Evolutionary conservation across 37 sponge, comb jelly and placozoan species (phyloP).

Genomic region (Eunapius fragilis): DNA sequence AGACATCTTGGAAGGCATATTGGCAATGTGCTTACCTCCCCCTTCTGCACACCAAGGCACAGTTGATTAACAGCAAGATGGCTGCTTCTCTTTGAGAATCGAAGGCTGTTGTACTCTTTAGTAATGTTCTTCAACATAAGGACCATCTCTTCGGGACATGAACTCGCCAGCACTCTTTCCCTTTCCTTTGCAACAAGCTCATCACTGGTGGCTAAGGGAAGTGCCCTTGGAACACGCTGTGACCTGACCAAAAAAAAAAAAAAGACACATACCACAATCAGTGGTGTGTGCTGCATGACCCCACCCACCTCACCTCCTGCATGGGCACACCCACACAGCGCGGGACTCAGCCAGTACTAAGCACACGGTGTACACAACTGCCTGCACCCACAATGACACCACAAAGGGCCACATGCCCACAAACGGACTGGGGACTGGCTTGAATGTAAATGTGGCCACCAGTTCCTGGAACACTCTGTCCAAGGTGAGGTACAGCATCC

Average conservation of each 20-base stretch:
- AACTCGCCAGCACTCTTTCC: slow-evolving; percentile 18
- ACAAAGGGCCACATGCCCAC: slow-evolving; percentile 32
- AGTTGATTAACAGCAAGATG: slow-evolving; percentile 75
- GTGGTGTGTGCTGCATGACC: too few species aligned
- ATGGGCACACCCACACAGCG: not conserved
- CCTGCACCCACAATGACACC: slow-evolving; percentile 36
- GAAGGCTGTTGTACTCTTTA: slow-evolving; percentile 40
- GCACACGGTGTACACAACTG: slow-evolving; percentile 14
- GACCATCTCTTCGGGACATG: slow-evolving; percentile 10
- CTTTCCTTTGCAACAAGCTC: slow-evolving; percentile 60
- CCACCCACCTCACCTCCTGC: not conserved
- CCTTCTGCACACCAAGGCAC: slow-evolving; percentile 59
- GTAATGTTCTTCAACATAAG: slow-evolving; percentile 45
- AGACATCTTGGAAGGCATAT: too few species aligned
- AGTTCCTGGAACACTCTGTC: slow-evolving; percentile 13
- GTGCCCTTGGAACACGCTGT: not conserved
- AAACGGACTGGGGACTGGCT: not conserved
- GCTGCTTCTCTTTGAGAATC: not conserved
- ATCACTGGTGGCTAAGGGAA: slow-evolving; percentile 16
- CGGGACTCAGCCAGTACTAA: slow-evolving; percentile 8
- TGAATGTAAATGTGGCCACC: not conserved
- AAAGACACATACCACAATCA: too few species aligned
- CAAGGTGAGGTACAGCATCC: slow-evolving; percentile 58
- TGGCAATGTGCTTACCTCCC: slow-evolving; percentile 52
- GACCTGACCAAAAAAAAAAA: not conserved